Evolutionary conservation across 2,113 vertebrate species (phyloP).

Genomic region (Struthidea cinerea): DNA sequence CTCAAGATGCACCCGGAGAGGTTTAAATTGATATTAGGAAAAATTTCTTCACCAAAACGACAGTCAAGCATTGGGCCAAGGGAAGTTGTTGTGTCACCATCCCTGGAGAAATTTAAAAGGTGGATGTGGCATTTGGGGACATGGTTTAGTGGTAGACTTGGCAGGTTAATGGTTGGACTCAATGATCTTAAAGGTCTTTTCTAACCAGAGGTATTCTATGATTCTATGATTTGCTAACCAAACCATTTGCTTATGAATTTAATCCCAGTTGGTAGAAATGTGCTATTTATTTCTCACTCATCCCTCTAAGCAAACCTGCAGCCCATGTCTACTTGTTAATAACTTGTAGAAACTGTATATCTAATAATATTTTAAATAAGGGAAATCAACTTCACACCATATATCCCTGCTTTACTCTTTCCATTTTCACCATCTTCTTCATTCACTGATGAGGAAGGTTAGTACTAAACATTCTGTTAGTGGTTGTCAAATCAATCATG

Average conservation of each 20-base stretch:
- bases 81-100: not conserved
- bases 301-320: not conserved
- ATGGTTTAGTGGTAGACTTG: not conserved
- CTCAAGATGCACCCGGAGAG: not conserved
- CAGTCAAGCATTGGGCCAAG: not conserved
- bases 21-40: not conserved
- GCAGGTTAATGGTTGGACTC: not conserved
- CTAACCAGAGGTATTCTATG: not conserved
- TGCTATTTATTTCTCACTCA: not conserved
- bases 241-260: not conserved
- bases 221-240: not conserved
- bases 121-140: not conserved
- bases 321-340: not conserved
- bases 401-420: not conserved
- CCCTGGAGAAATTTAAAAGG: not conserved
- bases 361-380: not conserved
- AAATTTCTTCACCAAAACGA: not conserved
- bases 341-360: not conserved
- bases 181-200: not conserved
- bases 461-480: conserved; percentile 71
- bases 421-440: not conserved
- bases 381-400: not conserved
- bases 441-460: conserved; percentile 54
- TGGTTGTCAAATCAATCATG: conserved; percentile 73
- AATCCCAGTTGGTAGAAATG: not conserved